Evolutionary conservation across 2,797 vertebrate genomes (phyloP), one percentile per base, ranked within the genome.

Genomic region (Huso huso): DNA sequence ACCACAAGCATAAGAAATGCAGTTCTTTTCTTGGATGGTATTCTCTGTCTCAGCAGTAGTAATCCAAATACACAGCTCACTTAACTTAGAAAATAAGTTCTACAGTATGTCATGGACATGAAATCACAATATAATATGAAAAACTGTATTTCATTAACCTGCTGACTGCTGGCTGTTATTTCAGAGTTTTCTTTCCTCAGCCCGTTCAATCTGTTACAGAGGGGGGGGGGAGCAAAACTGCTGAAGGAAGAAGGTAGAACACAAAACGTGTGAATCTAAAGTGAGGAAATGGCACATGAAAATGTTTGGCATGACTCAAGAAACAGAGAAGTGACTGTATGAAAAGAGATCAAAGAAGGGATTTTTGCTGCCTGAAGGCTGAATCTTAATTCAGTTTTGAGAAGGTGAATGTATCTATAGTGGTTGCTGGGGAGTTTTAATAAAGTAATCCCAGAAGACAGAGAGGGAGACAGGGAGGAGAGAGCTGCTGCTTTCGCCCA

Each of bases 321-420:
- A 12, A 67, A 61, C 61, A 60, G 50, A 61, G 58, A 60, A 65
- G 62, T 13, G 51, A 51, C 52, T 64, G 53, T 15, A 53, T 65
- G 23, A 70, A 61, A 64, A 60, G 69, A 71, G 71, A 75, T 77
- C 75, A 79, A 76, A 77, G 74, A 50, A 66, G 18, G 73, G 73
- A 72, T 77, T 76, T 70, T 51, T 67, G 70, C 59, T 63, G 74
- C 66, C 74, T 72, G 66, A 63, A 70, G 73, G 62, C 50, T 73
- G 65, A 51, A 72, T 70, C 66, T 63, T 76, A 73, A 76, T 70
- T 67, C 66, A 75, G 52, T 65, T 70, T 64, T 12, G 61, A 72
- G 70, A 48, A 74, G 73, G 71, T 74, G 73, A 74, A 71, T 71
- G 66, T 69, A 74, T 74, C 74, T 68, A 57, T 69, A 71, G 70